Base-by-base conservation (phyloP, 2,888 invertebrate genomes). In the Pandemis cinnamomeana region DNA sequence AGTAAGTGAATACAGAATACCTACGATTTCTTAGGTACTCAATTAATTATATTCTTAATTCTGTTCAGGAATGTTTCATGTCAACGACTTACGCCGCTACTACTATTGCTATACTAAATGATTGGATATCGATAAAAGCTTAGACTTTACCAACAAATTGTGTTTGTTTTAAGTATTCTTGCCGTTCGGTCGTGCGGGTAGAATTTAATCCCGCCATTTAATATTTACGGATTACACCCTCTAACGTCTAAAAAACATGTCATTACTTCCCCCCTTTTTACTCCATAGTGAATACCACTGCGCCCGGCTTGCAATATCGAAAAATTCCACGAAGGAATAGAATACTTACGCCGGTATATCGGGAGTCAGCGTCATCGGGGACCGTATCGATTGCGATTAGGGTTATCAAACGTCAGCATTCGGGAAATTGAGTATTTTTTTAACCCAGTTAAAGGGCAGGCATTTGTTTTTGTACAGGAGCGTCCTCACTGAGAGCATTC, bases 381-480 rank as follows among this genome's bases (percentile, higher is more conserved):
- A 78, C 76, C 70, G 67, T 79, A 86, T 84, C 83, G 80, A 81
- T 84, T 82, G 84, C 86, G 81, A 84, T 86, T 84, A 86, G 20
- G 42, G 63, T 62, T 61, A 71, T 63, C 63, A 62, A 63, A 20
- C 55, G 7, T 20, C 7, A 7, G 5, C 20, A n/a, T 55, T 20
- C 8, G 8, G 15, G 7, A 51, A n/a, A 10, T 10, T 46, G 10
- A 46, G 46, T 46, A 46, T 51, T 51, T 13, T n/a, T 51, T n/a
- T 1, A 6, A 44, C 44, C 44, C 44, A 36, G 27, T 20, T 20
- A 20, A 20, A 20, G 20, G 20, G 27, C 27, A 36, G 27, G 27
- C 27, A 2, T 36, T 36, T 36, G 27, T 36, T 36, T 36, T 36
- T 36, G 27, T 36, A 36, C 27, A 4, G 27, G 27, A 36, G 2